Conservation (phyloP, 2,888 invertebrate genomes). For the Polia nebulosa region DNA sequence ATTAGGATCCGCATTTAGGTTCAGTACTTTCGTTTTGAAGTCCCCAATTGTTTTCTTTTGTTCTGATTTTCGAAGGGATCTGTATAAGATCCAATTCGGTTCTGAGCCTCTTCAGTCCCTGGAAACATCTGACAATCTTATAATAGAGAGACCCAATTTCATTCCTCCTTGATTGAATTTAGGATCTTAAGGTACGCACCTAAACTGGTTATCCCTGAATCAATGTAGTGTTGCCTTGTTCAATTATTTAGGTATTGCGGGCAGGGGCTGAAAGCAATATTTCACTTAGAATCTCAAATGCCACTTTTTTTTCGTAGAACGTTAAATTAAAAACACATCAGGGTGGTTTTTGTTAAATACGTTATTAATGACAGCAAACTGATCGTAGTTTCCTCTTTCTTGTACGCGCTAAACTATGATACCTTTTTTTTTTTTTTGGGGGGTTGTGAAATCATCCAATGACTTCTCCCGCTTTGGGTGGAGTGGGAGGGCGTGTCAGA, state of each 20-base stretch:
- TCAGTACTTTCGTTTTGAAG: background rate
- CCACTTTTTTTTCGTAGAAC: background rate
- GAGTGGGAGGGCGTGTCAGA: too few species aligned
- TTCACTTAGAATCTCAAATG: background rate
- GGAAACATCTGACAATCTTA: constrained; percentile 33
- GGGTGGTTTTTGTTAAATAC: too few species aligned
- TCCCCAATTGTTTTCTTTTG: constrained; percentile 21
- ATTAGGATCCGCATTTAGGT: background rate
- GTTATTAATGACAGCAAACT: too few species aligned
- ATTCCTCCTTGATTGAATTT: constrained; percentile 35
- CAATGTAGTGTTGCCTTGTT: constrained; percentile 2
- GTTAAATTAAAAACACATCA: background rate
- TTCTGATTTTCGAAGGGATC: constrained; percentile 3
- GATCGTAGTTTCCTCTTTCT: too few species aligned
- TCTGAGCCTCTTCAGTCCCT: constrained; percentile 2
- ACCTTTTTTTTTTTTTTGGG: too few species aligned
- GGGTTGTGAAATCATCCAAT: too few species aligned
- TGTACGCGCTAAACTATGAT: too few species aligned
- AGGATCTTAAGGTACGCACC: constrained; percentile 1
- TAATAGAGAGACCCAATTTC: constrained; percentile 31
- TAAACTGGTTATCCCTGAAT: constrained; percentile 29
- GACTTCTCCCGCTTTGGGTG: too few species aligned
- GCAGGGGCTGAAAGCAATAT: background rate
- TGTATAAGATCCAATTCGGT: constrained; percentile 8
- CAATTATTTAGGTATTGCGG: constrained; percentile 10